Conservation (phyloP, 2,888 invertebrate genomes). For the Ischnura elegans region DNA sequence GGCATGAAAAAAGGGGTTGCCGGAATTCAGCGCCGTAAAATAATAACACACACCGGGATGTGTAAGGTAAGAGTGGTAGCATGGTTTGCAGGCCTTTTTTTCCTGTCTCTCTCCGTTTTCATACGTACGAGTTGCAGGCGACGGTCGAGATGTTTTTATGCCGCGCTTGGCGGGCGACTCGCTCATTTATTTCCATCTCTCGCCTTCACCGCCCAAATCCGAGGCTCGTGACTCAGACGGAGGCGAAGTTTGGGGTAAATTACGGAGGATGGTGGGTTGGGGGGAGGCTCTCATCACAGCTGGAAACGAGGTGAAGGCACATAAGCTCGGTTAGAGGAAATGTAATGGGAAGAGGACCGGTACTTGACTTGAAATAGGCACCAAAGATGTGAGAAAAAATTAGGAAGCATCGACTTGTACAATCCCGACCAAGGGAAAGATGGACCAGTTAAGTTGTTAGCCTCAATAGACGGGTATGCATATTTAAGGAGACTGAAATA, state of each 20-base stretch:
- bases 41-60: not conserved
- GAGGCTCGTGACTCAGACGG: not conserved
- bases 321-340: not conserved
- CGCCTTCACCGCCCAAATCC: not conserved
- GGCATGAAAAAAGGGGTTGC: not conserved
- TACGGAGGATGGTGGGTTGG: not conserved
- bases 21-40: not conserved
- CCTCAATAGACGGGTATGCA: no score
- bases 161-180: not conserved
- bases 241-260: not conserved
- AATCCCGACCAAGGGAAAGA: not conserved
- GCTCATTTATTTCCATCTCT: not conserved
- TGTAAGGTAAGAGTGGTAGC: not conserved
- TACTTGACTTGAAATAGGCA: not conserved
- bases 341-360: not conserved
- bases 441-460: no score
- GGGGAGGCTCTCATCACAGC: not conserved
- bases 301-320: not conserved
- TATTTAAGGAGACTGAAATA: no score
- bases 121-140: conserved; percentile 1
- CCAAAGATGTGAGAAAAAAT: not conserved
- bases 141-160: conserved; percentile 15
- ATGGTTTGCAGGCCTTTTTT: not conserved
- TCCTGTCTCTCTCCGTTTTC: not conserved
- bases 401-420: not conserved